A percentile compares a stretch with the other conserved stretches of the same genome.
phyloP scores from a whole-genome alignment of 2,797 vertebrate species.

The Halcyon badia region DNA sequence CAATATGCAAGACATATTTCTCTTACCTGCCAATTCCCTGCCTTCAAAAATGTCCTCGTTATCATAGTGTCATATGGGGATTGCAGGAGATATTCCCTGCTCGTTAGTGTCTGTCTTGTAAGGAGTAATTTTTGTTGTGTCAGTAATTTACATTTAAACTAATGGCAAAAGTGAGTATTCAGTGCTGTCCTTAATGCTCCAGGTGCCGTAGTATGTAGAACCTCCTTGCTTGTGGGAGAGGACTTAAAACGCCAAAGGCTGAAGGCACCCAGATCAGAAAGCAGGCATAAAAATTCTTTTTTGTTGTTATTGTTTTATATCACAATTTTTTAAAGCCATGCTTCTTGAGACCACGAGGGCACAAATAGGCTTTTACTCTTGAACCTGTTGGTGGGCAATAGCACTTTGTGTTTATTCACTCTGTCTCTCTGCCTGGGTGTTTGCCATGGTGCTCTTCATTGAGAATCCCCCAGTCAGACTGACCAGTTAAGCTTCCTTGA shows the following conservation, averaged over 20 bases:
- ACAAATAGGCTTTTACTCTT: background rate
- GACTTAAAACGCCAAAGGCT: background rate
- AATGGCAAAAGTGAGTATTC: background rate
- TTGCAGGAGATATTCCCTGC: background rate
- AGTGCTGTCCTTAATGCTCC: background rate
- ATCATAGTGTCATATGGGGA: background rate
- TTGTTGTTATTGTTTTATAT: background rate
- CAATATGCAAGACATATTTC: background rate
- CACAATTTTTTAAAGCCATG: background rate
- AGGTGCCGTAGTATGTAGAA: background rate
- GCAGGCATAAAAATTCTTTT: background rate
- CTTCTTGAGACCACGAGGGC: background rate
- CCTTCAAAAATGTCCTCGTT: background rate
- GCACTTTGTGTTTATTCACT: background rate
- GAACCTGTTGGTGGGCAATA: background rate
- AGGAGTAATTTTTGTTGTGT: background rate
- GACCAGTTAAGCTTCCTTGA: background rate
- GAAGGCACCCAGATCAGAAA: background rate
- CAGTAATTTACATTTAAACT: background rate
- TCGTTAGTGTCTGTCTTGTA: background rate
- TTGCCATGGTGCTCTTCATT: fast-evolving
- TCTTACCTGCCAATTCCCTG: background rate
- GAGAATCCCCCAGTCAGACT: fast-evolving
- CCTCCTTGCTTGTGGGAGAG: fast-evolving
- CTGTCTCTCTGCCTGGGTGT: background rate